Evolutionary conservation across 2,113 vertebrate genomes (phyloP), one percentile per base, ranked within the genome.

Genomic region (Symphodus melops): DNA sequence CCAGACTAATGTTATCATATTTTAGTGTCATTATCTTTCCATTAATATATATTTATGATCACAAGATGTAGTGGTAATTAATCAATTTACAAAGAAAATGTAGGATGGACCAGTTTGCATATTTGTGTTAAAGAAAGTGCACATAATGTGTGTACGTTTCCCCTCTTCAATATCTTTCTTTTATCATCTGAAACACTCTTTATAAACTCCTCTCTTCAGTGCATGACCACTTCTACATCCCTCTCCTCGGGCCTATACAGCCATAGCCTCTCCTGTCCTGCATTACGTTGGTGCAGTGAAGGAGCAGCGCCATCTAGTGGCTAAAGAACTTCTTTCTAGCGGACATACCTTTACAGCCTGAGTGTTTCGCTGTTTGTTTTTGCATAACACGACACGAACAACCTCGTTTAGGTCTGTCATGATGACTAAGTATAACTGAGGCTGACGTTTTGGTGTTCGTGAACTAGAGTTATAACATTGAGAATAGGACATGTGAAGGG

Each of bases 231-330:
- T 2, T 44, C 23, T 9, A 28, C 59, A 16, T 17, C 39, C 20
- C 46, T 11, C 11, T 3, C 7, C 51, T 41, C 17, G 20, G 39
- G 4, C 21, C 36, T 19, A 0, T 25, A 8, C 58, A 17, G 2
- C 3, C 46, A n/a, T n/a, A 1, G n/a, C 17, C 48, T 9, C 28
- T 28, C 4, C 4, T 6, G 10, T 19, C 7, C 36, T 1, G 41
- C 20, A 0, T 23, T 10, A 39, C 42, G 2, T 39, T 51, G 75
- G 59, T 33, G 64, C 44, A 0, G 64, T 10, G 59, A 25, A 9
- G 41, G 13, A 36, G 17, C 1, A 2, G 75, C 91, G 10, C 86
- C 86, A 79, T 77, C 88, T 79, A 55, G 73, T 44, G 89, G 75
- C 8, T 44, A 1, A 8, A 3, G 33, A 57, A 53, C 25, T 3